Percentiles rank a stretch among this genome's conserved stretches.
phyloP scores from a whole-genome alignment of 2,113 vertebrate genomes.

The Dascyllus trimaculatus region DNA sequence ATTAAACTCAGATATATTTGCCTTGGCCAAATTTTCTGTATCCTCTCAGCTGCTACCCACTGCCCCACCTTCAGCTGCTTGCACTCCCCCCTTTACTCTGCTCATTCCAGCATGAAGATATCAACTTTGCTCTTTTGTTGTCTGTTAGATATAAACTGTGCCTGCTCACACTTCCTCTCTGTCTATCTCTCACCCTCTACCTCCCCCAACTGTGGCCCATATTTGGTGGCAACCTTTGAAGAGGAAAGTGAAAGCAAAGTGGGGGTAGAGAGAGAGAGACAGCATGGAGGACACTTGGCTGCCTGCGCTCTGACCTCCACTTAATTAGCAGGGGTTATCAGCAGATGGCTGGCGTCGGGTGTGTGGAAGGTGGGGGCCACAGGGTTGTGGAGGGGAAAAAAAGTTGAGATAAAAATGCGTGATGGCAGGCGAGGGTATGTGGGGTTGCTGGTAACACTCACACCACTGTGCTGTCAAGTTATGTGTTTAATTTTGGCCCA shows the following conservation, averaged over 20 bases:
- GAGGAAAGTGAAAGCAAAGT: slow-evolving; percentile 61
- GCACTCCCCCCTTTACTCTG: not conserved
- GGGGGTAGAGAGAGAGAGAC: not conserved
- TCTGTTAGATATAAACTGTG: not conserved
- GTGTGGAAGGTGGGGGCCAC: slow-evolving; percentile 6
- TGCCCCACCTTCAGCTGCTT: not conserved
- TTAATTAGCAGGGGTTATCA: slow-evolving; percentile 76
- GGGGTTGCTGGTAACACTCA: slow-evolving; percentile 35
- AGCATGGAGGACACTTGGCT: slow-evolving; percentile 49
- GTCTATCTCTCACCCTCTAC: not conserved
- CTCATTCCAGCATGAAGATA: not conserved
- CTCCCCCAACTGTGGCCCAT: slow-evolving; percentile 5
- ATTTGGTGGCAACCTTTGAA: slow-evolving; percentile 49
- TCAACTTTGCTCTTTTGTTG: slow-evolving; percentile 4
- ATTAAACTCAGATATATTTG: slow-evolving; percentile 56
- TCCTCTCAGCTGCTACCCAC: slow-evolving; percentile 14
- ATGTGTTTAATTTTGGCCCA: slow-evolving; percentile 36
- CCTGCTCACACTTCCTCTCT: slow-evolving; percentile 1
- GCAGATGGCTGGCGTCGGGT: slow-evolving; percentile 69
- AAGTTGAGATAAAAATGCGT: slow-evolving; percentile 61
- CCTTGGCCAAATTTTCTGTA: slow-evolving; percentile 28
- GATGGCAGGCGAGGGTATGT: slow-evolving; percentile 5
- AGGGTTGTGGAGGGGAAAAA: slow-evolving; percentile 9
- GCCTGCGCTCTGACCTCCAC: slow-evolving; percentile 70
- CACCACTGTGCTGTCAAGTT: slow-evolving; percentile 22